Evolutionary conservation across 1,140 invertebrate species (phyloP).

Genomic region (Trichogramma pretiosum): DNA sequence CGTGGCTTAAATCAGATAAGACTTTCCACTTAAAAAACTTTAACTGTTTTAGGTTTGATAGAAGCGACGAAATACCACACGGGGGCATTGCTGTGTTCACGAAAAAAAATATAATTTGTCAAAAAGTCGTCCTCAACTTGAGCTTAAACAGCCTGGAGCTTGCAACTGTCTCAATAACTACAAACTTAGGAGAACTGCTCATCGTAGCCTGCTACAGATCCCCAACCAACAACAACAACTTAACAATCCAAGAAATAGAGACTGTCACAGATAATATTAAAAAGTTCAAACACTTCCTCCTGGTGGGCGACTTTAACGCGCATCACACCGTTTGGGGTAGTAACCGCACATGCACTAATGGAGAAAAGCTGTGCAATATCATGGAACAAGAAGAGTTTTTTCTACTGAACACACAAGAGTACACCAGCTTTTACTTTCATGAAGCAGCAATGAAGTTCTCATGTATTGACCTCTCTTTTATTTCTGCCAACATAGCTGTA

Average conservation of each 20-base stretch:
- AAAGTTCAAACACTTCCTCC: not conserved
- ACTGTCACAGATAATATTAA: not conserved
- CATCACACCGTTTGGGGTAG: not conserved
- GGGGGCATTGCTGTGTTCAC: slow-evolving; percentile 15
- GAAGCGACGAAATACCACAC: slow-evolving; percentile 9
- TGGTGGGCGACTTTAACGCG: slow-evolving; percentile 19
- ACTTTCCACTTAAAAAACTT: not conserved
- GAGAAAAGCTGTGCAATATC: not conserved
- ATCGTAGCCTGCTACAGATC: not conserved
- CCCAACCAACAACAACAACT: not conserved
- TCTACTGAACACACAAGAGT: not conserved
- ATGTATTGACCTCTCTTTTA: not conserved
- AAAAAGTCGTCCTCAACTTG: not conserved
- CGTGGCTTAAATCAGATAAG: slow-evolving; percentile 3
- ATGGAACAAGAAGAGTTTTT: not conserved
- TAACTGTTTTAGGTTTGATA: slow-evolving; percentile 17
- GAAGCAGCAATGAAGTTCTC: not conserved
- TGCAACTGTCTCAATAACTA: not conserved
- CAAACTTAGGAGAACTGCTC: not conserved
- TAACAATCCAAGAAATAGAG: not conserved
- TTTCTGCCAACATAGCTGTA: not conserved
- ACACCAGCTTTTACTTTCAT: not conserved
- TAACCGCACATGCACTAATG: not conserved
- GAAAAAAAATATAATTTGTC: not conserved
- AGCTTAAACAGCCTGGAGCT: not conserved